These are phyloP conservation scores for Laupala kohalensis DNA, from an alignment of 1,140 invertebrate species.

Conservation along the genomic window DNA sequence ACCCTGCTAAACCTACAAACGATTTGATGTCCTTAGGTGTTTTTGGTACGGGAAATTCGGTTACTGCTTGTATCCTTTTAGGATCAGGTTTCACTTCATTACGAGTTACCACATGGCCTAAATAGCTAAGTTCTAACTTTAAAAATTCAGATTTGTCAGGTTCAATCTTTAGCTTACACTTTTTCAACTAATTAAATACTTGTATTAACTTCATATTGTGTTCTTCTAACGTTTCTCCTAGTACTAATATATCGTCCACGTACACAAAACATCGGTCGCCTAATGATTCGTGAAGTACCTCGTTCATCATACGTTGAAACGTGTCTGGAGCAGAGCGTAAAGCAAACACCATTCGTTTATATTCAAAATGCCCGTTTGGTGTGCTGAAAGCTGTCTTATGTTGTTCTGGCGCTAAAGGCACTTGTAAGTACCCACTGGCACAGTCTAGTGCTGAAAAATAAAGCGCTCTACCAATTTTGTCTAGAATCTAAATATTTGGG, in stretches of 20 bases:
- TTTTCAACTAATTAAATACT: neutral
- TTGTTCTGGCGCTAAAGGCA: neutral
- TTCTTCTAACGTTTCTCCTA: neutral
- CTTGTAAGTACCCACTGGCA: neutral
- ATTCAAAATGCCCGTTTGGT: neutral
- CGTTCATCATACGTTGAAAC: neutral
- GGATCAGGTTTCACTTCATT: conserved; percentile 20
- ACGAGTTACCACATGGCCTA: conserved; percentile 20
- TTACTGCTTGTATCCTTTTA: conserved; percentile 18
- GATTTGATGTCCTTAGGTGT: conserved; percentile 16
- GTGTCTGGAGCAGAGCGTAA: neutral
- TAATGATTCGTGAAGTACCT: too few relatives aligned
- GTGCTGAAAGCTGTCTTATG: neutral
- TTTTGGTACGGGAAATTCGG: conserved; percentile 17
- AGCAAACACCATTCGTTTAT: neutral
- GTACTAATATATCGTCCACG: conserved; percentile 7
- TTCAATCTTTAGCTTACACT: conserved; percentile 20
- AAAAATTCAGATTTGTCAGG: conserved; percentile 24
- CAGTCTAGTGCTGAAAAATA: neutral
- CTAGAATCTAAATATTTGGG: neutral
- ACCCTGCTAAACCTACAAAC: conserved; percentile 20
- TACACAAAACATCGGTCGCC: conserved; percentile 4
- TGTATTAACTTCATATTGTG: neutral
- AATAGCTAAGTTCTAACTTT: conserved; percentile 17
- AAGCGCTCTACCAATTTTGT: neutral